Conservation (phyloP, 2,113 vertebrate genomes). For the Piaya cayana region DNA sequence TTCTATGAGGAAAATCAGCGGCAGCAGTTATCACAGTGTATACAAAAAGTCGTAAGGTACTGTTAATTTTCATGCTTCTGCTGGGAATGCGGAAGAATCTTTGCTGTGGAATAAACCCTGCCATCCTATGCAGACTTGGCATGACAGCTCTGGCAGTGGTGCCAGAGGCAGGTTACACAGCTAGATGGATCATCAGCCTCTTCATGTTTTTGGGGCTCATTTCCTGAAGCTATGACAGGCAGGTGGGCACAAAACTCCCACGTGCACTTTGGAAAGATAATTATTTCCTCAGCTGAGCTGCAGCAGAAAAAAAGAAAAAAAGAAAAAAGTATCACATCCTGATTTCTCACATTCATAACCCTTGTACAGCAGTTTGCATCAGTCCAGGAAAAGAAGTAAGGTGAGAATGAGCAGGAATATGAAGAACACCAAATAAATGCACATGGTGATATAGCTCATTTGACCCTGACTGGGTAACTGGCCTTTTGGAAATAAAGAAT, state of each 20-base stretch:
- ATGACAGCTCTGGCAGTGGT: background rate
- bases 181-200: background rate
- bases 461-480: background rate
- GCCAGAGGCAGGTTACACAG: background rate
- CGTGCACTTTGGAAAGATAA: background rate
- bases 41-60: background rate
- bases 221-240: background rate
- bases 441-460: background rate
- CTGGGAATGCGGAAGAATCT: background rate
- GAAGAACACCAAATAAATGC: background rate
- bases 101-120: background rate
- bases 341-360: background rate
- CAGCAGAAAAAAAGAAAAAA: background rate
- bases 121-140: background rate
- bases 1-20: background rate
- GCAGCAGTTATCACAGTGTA: background rate
- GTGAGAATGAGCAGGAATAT: background rate
- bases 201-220: background rate
- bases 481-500: background rate
- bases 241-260: slow-evolving; percentile 27
- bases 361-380: background rate
- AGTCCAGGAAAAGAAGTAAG: background rate
- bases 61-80: background rate
- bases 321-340: background rate
- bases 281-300: background rate